Base-by-base conservation (phyloP, 2,113 vertebrate genomes). In the Crotalus horridus region DNA sequence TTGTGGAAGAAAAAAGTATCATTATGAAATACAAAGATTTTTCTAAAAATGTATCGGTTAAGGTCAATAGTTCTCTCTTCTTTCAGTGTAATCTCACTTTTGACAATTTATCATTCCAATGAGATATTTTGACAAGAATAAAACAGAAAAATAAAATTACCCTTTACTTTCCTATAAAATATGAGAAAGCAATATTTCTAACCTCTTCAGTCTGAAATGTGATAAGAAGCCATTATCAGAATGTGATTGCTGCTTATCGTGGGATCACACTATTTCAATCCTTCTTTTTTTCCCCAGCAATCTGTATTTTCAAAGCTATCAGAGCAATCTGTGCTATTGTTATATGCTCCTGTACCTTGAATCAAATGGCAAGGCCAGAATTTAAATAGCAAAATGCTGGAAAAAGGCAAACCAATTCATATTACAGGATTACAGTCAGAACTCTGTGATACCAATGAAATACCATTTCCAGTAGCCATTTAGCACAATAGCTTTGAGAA, bases 151-250 rank as follows among this genome's bases (percentile, higher is more conserved):
- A 53, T 20, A 12, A 58, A 81, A 51, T 20, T n/a, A 6, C 51
- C 24, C 0, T 85, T 51, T 56, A 88, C 5, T 85, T 89, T 89
- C 85, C 29, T 64, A 6, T 4, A 64, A 13, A 51, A 53, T 90
- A 56, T 87, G 74, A 59, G 23, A 7, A 81, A 24, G 2, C 26
- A 88, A 64, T 6, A 2, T 55, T 17, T 43, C 59, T 17, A n/a
- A 81, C 20, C 7, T 1, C 6, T 10, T 5, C 17, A 0, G 10
- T 39, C 3, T n/a, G 1, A 2, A 29, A 8, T 2, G 20, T 87
- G 9, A 39, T 54, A 81, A 91, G 29, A 88, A 24, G 9, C 51
- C 17, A 21, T 3, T 26, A 64, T 90, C 93, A 85, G 39, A 58
- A 54, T 21, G 17, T 54, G 20, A 90, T 12, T 43, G 24, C 11